Evolutionary conservation across 2,888 invertebrate genomes (phyloP).

Genomic region (Euplexia lucipara): DNA sequence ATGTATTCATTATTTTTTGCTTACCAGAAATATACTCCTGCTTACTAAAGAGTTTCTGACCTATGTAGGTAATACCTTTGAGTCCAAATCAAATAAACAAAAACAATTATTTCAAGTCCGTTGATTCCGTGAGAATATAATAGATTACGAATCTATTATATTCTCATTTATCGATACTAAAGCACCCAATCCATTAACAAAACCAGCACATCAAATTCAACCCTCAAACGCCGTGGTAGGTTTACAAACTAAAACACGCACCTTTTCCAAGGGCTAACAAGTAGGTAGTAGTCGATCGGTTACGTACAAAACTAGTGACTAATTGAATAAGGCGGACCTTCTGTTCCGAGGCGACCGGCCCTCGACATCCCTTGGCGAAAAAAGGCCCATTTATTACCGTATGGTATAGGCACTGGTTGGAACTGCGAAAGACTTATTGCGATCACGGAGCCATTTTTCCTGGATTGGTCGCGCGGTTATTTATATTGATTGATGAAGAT

Average conservation of each 20-base stretch:
- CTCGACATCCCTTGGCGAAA: conserved; percentile 55
- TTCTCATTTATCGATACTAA: too few species aligned
- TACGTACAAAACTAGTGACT: conserved; percentile 69
- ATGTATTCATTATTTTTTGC: too few species aligned
- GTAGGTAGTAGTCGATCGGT: conserved; percentile 62
- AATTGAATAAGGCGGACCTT: conserved; percentile 72
- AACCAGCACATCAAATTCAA: conserved; percentile 5
- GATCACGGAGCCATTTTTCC: conserved; percentile 56
- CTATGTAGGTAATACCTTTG: too few species aligned
- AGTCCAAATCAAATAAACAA: too few species aligned
- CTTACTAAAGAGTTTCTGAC: too few species aligned
- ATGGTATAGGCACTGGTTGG: conserved; percentile 53
- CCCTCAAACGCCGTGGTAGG: conserved; percentile 18
- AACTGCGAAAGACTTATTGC: conserved; percentile 63
- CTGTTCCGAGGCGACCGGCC: conserved; percentile 51
- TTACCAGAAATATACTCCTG: too few species aligned
- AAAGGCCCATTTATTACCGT: conserved; percentile 63
- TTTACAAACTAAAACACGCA: conserved; percentile 36
- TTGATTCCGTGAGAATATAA: neutral
- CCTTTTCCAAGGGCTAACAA: conserved; percentile 60
- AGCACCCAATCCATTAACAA: neutral
- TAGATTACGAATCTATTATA: neutral
- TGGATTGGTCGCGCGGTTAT: conserved; percentile 51
- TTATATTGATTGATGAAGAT: conserved; percentile 59
- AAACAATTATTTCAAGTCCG: neutral